These are phyloP conservation scores for Drosophila fungiperda DNA, from an alignment of 2,888 invertebrate genomes.

Conservation along the genomic window DNA sequence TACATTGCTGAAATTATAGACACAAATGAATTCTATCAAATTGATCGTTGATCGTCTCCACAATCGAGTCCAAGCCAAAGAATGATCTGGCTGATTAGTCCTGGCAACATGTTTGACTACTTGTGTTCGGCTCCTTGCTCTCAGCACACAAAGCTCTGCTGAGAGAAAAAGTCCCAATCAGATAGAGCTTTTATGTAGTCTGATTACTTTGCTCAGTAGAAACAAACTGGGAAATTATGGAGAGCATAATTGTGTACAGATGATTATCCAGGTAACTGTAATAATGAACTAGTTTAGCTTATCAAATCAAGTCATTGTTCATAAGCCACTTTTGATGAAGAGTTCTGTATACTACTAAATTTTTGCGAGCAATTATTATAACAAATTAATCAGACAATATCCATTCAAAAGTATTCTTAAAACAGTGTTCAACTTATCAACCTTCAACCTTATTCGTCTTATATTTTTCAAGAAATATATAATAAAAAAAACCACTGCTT, in stretches of 20 bases:
- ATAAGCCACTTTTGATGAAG: neutral
- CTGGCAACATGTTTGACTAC: neutral
- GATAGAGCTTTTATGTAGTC: too few relatives aligned
- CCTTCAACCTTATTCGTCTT: too few relatives aligned
- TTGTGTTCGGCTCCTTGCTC: neutral
- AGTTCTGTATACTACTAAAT: too few relatives aligned
- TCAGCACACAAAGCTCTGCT: neutral
- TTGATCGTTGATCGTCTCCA: neutral
- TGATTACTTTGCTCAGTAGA: too few relatives aligned
- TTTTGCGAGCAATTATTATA: neutral
- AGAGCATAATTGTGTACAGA: neutral
- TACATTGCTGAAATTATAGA: too few relatives aligned
- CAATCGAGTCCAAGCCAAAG: neutral
- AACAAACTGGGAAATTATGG: neutral
- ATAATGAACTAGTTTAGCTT: too few relatives aligned
- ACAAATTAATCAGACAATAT: neutral
- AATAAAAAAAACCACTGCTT: neutral
- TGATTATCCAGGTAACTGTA: neutral
- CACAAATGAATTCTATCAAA: too few relatives aligned
- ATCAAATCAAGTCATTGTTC: neutral
- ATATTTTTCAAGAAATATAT: too few relatives aligned
- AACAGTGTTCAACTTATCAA: neutral
- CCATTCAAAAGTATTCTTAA: neutral
- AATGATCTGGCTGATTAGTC: neutral
- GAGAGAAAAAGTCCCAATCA: neutral